Evolutionary conservation across 2,888 invertebrate species (phyloP).

Genomic region (Ormia ochracea): DNA sequence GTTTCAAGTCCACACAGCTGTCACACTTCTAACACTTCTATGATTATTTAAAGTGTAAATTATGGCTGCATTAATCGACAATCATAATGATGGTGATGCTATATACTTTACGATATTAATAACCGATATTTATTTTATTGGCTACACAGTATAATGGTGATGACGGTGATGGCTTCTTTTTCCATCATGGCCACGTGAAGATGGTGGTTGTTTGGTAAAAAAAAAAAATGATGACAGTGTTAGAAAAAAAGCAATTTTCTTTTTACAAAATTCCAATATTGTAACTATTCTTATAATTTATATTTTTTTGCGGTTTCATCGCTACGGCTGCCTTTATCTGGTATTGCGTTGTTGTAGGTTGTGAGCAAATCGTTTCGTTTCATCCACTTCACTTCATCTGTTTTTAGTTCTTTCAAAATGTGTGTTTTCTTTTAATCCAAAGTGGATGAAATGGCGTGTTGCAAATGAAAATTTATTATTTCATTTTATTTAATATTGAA

Average conservation of each 20-base stretch:
- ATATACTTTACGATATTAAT: not conserved
- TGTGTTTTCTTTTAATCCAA: not conserved
- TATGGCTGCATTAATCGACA: slow-evolving; percentile 19
- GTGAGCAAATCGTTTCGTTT: slow-evolving; percentile 25
- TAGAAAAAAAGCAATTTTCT: not conserved
- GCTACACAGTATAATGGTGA: not conserved
- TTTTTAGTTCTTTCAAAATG: not conserved
- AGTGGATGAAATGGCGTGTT: slow-evolving; percentile 53
- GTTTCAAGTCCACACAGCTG: not conserved
- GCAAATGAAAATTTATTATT: slow-evolving; percentile 57
- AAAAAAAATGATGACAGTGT: slow-evolving; percentile 31
- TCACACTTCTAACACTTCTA: not conserved
- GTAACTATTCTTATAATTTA: not conserved
- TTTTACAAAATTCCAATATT: not conserved
- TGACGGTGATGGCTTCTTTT: not conserved
- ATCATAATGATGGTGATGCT: not conserved
- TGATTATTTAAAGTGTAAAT: not conserved
- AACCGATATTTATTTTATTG: slow-evolving; percentile 14
- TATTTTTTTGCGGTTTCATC: slow-evolving; percentile 52
- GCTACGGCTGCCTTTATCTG: slow-evolving; percentile 41
- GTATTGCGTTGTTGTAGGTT: not conserved
- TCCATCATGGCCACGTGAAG: too few relatives aligned
- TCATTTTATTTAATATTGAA: slow-evolving; percentile 45
- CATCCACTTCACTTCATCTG: slow-evolving; percentile 38
- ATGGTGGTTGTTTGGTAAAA: too few relatives aligned